A percentile compares a stretch with the other conserved stretches of the same genome.
Evolutionary conservation across 2,797 vertebrate species (phyloP).

Genomic region (Euphonia xanthogaster): DNA sequence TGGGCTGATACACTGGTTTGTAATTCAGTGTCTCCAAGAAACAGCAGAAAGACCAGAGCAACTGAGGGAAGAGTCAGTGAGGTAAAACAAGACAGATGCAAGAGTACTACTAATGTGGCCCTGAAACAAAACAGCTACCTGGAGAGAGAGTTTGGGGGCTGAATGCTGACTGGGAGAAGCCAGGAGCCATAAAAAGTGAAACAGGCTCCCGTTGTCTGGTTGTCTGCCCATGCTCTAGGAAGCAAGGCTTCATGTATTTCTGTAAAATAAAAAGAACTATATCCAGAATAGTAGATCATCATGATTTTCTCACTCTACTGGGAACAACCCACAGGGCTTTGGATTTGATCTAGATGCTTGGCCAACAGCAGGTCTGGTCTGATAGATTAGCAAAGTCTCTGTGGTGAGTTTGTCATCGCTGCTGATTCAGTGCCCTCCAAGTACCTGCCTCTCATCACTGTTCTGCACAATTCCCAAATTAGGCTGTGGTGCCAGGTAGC

Average conservation of each 20-base stretch:
- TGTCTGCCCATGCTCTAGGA: neutral
- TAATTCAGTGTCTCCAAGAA: slow-evolving; percentile 29
- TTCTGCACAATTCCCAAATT: neutral
- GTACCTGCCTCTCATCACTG: neutral
- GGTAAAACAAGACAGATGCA: slow-evolving; percentile 36
- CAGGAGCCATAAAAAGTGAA: slow-evolving; percentile 18
- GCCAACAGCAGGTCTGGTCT: neutral
- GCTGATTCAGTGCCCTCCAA: neutral
- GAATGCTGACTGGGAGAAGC: slow-evolving; percentile 32
- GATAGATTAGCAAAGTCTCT: neutral
- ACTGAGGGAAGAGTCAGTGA: slow-evolving; percentile 22
- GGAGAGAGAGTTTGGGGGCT: slow-evolving; percentile 25
- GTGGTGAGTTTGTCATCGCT: neutral
- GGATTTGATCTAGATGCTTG: neutral
- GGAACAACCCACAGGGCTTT: neutral
- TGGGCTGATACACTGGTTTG: neutral
- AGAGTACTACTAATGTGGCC: slow-evolving; percentile 14
- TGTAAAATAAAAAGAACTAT: neutral
- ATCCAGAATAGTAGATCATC: neutral
- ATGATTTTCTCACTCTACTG: neutral
- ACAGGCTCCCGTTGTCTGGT: slow-evolving; percentile 7
- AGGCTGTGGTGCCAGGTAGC: neutral
- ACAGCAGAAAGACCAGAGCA: slow-evolving; percentile 1
- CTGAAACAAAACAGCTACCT: slow-evolving; percentile 53
- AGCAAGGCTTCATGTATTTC: neutral